Evolutionary conservation across 2,888 invertebrate genomes (phyloP).

Genomic region (Sphinx pinastri): DNA sequence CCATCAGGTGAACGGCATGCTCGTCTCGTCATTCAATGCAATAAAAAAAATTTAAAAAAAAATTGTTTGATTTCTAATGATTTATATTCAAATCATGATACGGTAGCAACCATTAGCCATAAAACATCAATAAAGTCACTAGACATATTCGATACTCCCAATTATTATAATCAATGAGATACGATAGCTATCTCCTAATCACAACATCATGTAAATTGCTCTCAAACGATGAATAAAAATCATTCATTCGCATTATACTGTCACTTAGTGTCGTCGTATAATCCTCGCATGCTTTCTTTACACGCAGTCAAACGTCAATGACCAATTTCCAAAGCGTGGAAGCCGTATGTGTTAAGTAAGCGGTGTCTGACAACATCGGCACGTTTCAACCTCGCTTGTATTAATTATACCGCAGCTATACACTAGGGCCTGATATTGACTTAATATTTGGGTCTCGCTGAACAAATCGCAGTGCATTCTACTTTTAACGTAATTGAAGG

Average conservation of each 20-base stretch:
- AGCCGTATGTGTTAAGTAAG: conserved; percentile 1
- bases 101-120: no score
- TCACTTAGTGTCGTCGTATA: neutral
- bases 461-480: conserved; percentile 41
- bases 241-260: neutral
- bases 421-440: conserved; percentile 16
- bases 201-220: no score
- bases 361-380: conserved; percentile 1
- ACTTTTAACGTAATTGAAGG: conserved; percentile 56
- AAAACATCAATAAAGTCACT: no score
- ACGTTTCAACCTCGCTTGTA: conserved; percentile 3
- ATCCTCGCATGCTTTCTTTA: conserved; percentile 3
- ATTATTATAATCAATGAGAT: no score
- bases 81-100: no score
- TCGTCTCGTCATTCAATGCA: no score
- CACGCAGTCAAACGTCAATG: conserved; percentile 1
- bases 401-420: conserved; percentile 11
- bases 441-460: conserved; percentile 30
- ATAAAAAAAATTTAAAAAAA: no score
- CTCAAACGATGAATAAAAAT: no score
- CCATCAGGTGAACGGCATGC: no score
- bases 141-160: no score
- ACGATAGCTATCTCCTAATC: no score
- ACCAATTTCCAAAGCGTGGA: conserved; percentile 16
- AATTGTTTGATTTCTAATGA: no score